Evolutionary conservation across 2,888 invertebrate species (phyloP).

Genomic region (Habroteleia sp.): DNA sequence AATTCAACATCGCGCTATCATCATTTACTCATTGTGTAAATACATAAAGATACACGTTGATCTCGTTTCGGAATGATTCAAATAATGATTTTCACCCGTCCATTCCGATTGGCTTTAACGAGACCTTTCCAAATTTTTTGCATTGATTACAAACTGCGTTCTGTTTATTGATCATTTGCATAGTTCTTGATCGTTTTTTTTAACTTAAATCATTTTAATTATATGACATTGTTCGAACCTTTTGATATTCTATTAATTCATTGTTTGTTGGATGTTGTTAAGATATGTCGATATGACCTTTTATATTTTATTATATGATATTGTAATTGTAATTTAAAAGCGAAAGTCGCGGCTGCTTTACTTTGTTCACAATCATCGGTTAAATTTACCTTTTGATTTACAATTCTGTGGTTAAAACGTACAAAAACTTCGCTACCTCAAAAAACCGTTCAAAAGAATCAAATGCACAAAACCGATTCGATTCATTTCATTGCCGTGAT

Average conservation of each 20-base stretch:
- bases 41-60: constrained; percentile 4
- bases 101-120: not conserved
- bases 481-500: not conserved
- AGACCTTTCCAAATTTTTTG: constrained; percentile 4
- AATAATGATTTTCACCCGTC: constrained; percentile 1
- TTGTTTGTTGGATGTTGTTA: constrained; percentile 37
- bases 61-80: constrained; percentile 1
- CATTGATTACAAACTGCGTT: not conserved
- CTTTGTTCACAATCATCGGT: too few relatives aligned
- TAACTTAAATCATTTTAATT: constrained; percentile 23
- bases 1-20: too few relatives aligned
- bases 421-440: constrained; percentile 39
- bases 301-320: constrained; percentile 36
- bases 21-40: too few relatives aligned
- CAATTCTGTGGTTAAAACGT: constrained; percentile 27
- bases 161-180: constrained; percentile 15
- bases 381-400: too few relatives aligned
- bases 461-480: constrained; percentile 35
- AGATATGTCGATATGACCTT: constrained; percentile 19
- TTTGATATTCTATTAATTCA: constrained; percentile 45
- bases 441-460: constrained; percentile 20
- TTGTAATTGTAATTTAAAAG: constrained; percentile 1
- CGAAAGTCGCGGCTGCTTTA: too few relatives aligned
- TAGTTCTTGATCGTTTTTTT: constrained; percentile 32
- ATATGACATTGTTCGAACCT: constrained; percentile 28